A percentile compares a stretch with the other conserved stretches of the same genome.
Conservation (phyloP, 2,797 vertebrate species). For the Gambusia yucatana region DNA sequence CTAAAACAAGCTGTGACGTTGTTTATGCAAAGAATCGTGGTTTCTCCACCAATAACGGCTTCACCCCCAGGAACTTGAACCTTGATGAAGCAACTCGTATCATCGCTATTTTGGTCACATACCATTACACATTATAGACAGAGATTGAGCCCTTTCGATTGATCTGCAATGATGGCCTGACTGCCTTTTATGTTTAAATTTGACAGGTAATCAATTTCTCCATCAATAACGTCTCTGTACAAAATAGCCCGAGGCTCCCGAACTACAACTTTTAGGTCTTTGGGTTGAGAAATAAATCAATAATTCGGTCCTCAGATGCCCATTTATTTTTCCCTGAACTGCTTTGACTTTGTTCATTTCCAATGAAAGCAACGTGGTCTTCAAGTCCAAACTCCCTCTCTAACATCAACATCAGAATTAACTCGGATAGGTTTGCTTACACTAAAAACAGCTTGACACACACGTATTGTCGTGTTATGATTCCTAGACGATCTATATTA, state of each 20-base stretch:
- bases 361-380: not conserved
- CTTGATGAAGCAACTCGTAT: constrained; percentile 14
- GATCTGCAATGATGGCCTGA: constrained; percentile 62
- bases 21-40: not conserved
- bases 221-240: constrained; percentile 54
- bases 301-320: constrained; percentile 20
- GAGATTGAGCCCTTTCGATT: constrained; percentile 60
- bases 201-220: constrained; percentile 71
- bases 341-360: constrained; percentile 12
- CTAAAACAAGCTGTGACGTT: constrained; percentile 5
- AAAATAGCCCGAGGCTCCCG: constrained; percentile 46
- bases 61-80: constrained; percentile 3
- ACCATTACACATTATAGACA: constrained; percentile 30
- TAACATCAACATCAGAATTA: not conserved
- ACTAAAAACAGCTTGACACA: not conserved
- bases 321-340: constrained; percentile 30
- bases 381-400: not conserved
- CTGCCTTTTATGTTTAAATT: constrained; percentile 61
- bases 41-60: not conserved
- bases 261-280: constrained; percentile 49
- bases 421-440: not conserved
- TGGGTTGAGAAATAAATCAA: constrained; percentile 59
- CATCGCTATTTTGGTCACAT: constrained; percentile 35
- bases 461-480: not conserved
- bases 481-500: not conserved